phyloP scores from a whole-genome alignment of 2,888 invertebrate species.

The Parnassius apollo region DNA sequence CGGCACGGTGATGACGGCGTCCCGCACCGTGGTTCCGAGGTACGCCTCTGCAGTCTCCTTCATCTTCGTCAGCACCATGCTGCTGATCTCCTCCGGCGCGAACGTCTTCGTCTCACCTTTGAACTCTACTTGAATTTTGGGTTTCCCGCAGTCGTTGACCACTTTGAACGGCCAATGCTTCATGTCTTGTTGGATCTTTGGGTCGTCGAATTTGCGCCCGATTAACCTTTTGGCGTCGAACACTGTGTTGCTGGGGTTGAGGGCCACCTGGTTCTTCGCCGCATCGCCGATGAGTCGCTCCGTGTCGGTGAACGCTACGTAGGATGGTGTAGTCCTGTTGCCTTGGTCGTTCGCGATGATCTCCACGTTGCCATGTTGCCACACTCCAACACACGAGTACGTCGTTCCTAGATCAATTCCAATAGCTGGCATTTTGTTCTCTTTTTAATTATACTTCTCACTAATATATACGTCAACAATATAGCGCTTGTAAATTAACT shows the following conservation, averaged over 20 bases:
- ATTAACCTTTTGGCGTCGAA: constrained; percentile 91
- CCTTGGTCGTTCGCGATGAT: constrained; percentile 93
- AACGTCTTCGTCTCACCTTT: constrained; percentile 84
- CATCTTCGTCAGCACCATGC: constrained; percentile 82
- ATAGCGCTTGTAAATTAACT: constrained; percentile 23
- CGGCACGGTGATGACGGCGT: constrained; percentile 90
- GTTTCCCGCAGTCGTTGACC: constrained; percentile 83
- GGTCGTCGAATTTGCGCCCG: constrained; percentile 88
- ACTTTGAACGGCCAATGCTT: constrained; percentile 91
- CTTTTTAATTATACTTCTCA: constrained; percentile 8
- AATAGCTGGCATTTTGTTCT: constrained; percentile 60
- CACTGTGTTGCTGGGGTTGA: constrained; percentile 88
- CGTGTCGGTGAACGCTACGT: constrained; percentile 82
- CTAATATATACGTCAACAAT: constrained; percentile 1
- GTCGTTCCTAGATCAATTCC: constrained; percentile 88
- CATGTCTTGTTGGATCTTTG: constrained; percentile 88
- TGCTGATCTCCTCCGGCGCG: constrained; percentile 86
- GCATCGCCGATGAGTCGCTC: constrained; percentile 93
- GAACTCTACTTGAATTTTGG: constrained; percentile 85
- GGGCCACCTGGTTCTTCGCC: constrained; percentile 91
- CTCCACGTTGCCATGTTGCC: constrained; percentile 91
- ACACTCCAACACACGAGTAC: constrained; percentile 78
- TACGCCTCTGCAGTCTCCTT: constrained; percentile 87
- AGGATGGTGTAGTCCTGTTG: constrained; percentile 88
- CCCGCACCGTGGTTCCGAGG: constrained; percentile 83